A percentile compares a stretch with the other conserved stretches of the same genome.
Evolutionary conservation across 2,797 vertebrate species (phyloP).

Genomic region (Chanos chanos): DNA sequence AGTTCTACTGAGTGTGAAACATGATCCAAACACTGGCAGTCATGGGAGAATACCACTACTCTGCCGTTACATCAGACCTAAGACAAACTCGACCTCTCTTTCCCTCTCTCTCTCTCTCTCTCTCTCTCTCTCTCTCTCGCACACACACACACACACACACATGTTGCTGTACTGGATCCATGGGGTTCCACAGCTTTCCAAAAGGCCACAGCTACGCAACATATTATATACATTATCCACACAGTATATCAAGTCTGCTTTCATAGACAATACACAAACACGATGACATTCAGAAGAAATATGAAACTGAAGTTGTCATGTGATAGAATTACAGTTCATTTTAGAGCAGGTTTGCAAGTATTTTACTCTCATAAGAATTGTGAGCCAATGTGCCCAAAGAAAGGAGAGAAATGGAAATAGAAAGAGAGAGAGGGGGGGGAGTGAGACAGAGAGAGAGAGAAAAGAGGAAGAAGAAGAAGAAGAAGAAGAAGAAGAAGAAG

Average conservation of each 20-base stretch:
- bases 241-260: too few relatives aligned
- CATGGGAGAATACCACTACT: conserved; percentile 65
- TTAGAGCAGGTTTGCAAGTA: too few relatives aligned
- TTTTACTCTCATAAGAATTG: too few relatives aligned
- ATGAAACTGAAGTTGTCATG: too few relatives aligned
- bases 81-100: conserved; percentile 53
- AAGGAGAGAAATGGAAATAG: background rate
- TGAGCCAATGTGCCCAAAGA: too few relatives aligned
- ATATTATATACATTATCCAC: too few relatives aligned
- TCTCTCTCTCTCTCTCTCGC: background rate
- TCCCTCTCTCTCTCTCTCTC: conserved; percentile 1
- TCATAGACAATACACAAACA: too few relatives aligned
- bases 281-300: too few relatives aligned
- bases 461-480: conserved; percentile 8
- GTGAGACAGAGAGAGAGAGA: background rate
- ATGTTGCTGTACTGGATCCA: too few relatives aligned
- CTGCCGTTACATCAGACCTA: conserved; percentile 58
- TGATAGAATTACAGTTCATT: too few relatives aligned
- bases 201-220: too few relatives aligned
- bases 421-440: background rate
- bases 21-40: conserved; percentile 67
- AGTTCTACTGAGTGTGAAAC: conserved; percentile 63
- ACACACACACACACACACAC: conserved; percentile 11
- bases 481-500: conserved; percentile 13
- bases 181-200: too few relatives aligned